Conservation (phyloP, 2,888 invertebrate genomes). For the Dynastes maya region DNA sequence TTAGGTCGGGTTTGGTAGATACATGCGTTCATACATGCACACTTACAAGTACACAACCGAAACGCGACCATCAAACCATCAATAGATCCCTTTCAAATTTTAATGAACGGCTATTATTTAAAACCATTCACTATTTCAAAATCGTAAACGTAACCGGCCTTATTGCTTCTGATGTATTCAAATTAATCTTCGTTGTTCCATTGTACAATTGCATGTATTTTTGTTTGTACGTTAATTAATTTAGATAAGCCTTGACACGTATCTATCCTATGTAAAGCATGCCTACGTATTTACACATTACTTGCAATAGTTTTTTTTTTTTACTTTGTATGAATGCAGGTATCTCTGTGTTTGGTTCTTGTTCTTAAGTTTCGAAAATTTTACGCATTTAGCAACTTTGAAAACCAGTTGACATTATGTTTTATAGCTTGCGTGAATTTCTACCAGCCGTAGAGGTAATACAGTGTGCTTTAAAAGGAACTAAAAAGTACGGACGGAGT, state of each 20-base stretch:
- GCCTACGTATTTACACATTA: slow-evolving; percentile 20
- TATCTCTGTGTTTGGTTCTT: slow-evolving; percentile 25
- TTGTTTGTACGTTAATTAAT: slow-evolving; percentile 47
- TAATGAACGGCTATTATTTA: slow-evolving; percentile 48
- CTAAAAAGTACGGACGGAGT: neutral
- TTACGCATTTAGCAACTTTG: slow-evolving; percentile 36
- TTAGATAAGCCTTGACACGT: slow-evolving; percentile 43
- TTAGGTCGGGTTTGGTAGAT: slow-evolving; percentile 43
- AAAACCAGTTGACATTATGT: slow-evolving; percentile 39
- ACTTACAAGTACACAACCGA: slow-evolving; percentile 34
- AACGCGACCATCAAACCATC: slow-evolving; percentile 44
- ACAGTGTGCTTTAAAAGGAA: slow-evolving; percentile 13
- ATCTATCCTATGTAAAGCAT: slow-evolving; percentile 36
- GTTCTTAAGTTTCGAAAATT: slow-evolving; percentile 43
- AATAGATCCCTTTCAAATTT: slow-evolving; percentile 47
- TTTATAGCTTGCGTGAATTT: slow-evolving; percentile 29
- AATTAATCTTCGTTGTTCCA: slow-evolving; percentile 46
- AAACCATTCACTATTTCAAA: slow-evolving; percentile 44
- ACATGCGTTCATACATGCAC: slow-evolving; percentile 38
- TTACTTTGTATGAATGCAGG: neutral
- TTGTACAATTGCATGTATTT: slow-evolving; percentile 44
- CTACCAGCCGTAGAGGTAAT: slow-evolving; percentile 7
- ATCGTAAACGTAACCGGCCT: slow-evolving; percentile 44
- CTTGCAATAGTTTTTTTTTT: slow-evolving; percentile 10
- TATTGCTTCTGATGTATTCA: slow-evolving; percentile 46